Conservation (phyloP, 2,888 invertebrate species). For the Trachelus stipa region DNA sequence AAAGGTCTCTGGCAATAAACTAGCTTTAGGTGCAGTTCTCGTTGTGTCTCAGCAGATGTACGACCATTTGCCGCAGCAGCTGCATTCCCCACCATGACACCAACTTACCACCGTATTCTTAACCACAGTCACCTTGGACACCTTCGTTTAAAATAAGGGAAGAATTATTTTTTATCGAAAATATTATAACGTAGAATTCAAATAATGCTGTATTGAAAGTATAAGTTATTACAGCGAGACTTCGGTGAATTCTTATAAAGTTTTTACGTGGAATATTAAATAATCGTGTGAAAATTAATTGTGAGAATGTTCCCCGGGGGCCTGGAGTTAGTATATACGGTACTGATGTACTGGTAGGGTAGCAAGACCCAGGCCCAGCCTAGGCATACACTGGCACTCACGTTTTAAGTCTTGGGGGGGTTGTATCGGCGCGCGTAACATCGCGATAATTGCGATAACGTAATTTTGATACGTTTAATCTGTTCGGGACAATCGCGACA, state of each 20-base stretch:
- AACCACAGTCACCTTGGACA: neutral
- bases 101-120: neutral
- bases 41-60: constrained; percentile 59
- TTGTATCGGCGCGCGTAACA: constrained; percentile 29
- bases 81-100: constrained; percentile 36
- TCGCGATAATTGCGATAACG: neutral
- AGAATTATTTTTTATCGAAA: neutral
- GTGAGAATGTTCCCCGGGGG: constrained; percentile 17
- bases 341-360: constrained; percentile 40
- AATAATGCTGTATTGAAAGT: neutral
- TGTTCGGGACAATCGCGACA: neutral
- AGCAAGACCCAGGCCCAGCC: constrained; percentile 36
- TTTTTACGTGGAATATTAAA: neutral
- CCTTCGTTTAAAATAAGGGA: neutral
- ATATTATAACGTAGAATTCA: neutral
- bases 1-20: constrained; percentile 21
- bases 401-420: constrained; percentile 49
- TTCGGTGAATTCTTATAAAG: neutral
- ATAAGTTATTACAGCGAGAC: neutral
- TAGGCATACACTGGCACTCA: constrained; percentile 44
- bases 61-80: constrained; percentile 62
- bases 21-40: constrained; percentile 28
- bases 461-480: neutral
- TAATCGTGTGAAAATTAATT: neutral
- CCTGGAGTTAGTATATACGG: constrained; percentile 20